Evolutionary conservation across 2,888 invertebrate species (phyloP), one percentile per base, ranked within the genome.

Genomic region (Sturmia bella): DNA sequence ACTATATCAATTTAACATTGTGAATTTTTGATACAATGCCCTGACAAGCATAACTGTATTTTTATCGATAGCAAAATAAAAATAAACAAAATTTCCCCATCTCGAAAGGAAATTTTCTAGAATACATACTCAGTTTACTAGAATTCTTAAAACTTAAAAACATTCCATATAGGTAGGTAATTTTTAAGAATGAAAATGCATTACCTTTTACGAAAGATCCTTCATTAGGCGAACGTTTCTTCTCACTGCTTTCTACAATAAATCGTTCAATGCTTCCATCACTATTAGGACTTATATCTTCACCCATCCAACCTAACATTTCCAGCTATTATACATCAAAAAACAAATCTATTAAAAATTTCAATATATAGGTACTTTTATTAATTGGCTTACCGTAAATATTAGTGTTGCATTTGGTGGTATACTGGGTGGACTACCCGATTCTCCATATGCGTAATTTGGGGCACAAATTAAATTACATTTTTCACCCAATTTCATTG

Each of bases 401-500:
- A 96, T 94, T 5, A 99, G 92, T 0, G 96, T 97, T 0, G 98
- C 92, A 89, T 97, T 94, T 9, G 96, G 95, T 27, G 98, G 98
- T 85, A 99, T 98, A 87, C 94, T 95, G 1, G 98, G 98, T 0
- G 95, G 95, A 87, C 94, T 95, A 74, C 98, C 98, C 27, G 90
- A 89, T 83, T 93, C 93, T 5, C 98, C 98, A 88, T 99, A 99
- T 0, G 97, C 99, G 91, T 98, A 99, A 79, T 97, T 94, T 0
- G 98, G 93, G 64, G 95, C 94, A 91, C 98, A 97, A 0, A 95
- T 96, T 63, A 99, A 91, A 68, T 94, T 92, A 59, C 96, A 95
- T 66, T 95, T 92, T 91, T 99, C 98, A 0, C 97, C 96, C 86
- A 94, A 95, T 90, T 95, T 96, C 99, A 99, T 99, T 0, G 97